Percentiles rank a stretch among this genome's conserved stretches.
These are phyloP conservation scores for Zaprionus africanus DNA, from an alignment of 1,140 invertebrate genomes.

Conservation along the genomic window DNA sequence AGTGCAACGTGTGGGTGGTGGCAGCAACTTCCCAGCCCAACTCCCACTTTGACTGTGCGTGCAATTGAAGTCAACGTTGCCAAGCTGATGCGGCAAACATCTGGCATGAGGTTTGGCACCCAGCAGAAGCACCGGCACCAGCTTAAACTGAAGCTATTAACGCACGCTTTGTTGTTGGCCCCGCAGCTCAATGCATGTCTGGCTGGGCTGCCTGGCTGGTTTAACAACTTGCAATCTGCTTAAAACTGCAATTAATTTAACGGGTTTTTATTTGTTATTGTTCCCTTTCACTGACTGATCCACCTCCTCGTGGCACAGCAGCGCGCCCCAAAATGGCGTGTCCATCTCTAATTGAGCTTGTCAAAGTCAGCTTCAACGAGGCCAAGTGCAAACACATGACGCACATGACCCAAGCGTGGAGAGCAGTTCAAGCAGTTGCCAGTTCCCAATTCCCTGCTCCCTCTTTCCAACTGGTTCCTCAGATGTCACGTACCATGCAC, in stretches of 20 bases:
- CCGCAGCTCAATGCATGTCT: not conserved
- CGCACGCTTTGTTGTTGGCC: slow-evolving; percentile 53
- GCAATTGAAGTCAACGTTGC: slow-evolving; percentile 55
- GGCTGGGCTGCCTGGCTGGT: slow-evolving; percentile 30
- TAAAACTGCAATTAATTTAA: slow-evolving; percentile 80
- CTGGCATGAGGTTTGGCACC: slow-evolving; percentile 19
- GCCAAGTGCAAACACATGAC: slow-evolving; percentile 23
- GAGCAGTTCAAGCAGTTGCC: slow-evolving; percentile 23
- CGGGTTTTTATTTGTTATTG: slow-evolving; percentile 63
- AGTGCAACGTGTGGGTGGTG: slow-evolving; percentile 62
- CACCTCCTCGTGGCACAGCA: not conserved
- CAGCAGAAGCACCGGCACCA: not conserved
- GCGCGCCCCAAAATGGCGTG: slow-evolving; percentile 10
- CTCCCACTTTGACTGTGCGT: slow-evolving; percentile 34
- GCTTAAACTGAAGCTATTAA: slow-evolving; percentile 58
- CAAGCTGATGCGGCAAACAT: slow-evolving; percentile 5
- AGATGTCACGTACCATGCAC: slow-evolving; percentile 52
- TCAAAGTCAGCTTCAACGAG: slow-evolving; percentile 50
- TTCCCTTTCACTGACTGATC: slow-evolving; percentile 36
- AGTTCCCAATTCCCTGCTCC: not conserved
- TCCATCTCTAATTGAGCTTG: slow-evolving; percentile 73
- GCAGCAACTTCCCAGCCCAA: not conserved
- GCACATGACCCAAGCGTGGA: slow-evolving; percentile 22
- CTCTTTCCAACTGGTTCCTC: slow-evolving; percentile 1
- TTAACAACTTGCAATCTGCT: slow-evolving; percentile 78